These are phyloP conservation scores for Pholis gunnellus DNA, from an alignment of 2,113 vertebrate species.

Conservation along the genomic window DNA sequence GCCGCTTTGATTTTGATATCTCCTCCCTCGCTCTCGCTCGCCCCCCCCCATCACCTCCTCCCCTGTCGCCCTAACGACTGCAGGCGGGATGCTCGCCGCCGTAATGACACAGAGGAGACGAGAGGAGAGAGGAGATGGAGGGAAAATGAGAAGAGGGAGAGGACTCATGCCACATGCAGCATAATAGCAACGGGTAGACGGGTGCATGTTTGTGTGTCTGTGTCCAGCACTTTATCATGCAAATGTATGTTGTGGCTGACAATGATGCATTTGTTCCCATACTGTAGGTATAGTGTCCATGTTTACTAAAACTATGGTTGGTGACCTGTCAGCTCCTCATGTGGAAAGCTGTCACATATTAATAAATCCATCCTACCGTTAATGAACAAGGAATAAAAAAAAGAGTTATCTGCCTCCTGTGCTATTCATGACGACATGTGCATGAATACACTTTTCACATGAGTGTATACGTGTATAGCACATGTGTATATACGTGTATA, in stretches of 20 bases:
- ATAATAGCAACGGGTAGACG: conserved; percentile 2
- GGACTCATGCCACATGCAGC: conserved; percentile 10
- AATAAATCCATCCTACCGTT: not conserved
- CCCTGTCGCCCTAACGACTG: conserved; percentile 31
- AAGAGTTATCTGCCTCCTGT: not conserved
- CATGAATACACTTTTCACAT: not conserved
- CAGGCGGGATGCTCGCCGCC: not conserved
- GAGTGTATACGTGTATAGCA: not conserved
- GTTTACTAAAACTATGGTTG: not conserved
- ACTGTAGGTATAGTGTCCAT: not conserved
- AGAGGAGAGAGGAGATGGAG: conserved; percentile 27
- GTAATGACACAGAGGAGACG: conserved; percentile 43
- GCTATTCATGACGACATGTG: not conserved
- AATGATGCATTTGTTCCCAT: not conserved
- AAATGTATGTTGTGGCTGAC: not conserved
- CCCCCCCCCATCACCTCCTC: conserved; percentile 24
- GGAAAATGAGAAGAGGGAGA: conserved; percentile 21
- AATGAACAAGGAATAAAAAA: not conserved
- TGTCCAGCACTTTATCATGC: not conserved
- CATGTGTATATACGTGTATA: not conserved
- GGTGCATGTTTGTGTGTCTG: not conserved
- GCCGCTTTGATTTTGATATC: conserved; percentile 27
- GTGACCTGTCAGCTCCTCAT: not conserved
- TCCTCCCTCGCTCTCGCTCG: conserved; percentile 1
- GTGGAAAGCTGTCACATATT: not conserved